Conservation (phyloP, 30 jellyfish, hydroid and myxozoan species). For the Aurelia sp. region DNA sequence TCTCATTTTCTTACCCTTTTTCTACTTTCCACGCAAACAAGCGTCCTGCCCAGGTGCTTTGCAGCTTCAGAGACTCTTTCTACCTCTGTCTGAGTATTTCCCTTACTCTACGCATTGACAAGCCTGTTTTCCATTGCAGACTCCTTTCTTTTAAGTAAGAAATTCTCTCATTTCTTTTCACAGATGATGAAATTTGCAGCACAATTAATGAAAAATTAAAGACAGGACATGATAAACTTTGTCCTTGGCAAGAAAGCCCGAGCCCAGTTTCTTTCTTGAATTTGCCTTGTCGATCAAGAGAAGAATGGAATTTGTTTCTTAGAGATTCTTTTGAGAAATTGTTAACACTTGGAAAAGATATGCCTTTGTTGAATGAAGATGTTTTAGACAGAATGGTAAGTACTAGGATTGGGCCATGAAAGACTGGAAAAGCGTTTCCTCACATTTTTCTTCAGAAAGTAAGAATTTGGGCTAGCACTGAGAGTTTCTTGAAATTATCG, state of each 20-base stretch:
- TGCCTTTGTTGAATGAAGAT: constrained; percentile 94
- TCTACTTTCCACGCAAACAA: too few species aligned
- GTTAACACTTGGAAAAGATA: constrained; percentile 73
- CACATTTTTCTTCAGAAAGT: too few species aligned
- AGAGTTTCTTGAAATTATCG: too few species aligned
- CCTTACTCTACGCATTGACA: too few species aligned
- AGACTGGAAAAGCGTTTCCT: too few species aligned
- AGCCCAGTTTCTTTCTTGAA: constrained; percentile 81
- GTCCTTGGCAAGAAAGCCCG: constrained; percentile 98
- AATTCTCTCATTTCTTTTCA: not conserved
- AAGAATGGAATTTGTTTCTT: constrained; percentile 80
- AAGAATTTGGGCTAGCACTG: too few species aligned
- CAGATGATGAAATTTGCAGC: constrained; percentile 79
- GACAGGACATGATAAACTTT: constrained; percentile 87
- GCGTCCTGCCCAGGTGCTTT: too few species aligned
- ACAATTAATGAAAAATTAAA: constrained; percentile 59
- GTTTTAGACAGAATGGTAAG: constrained; percentile 90
- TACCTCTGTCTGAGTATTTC: too few species aligned
- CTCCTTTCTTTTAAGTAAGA: too few species aligned
- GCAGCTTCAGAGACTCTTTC: too few species aligned
- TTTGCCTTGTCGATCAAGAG: constrained; percentile 78
- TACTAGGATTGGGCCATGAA: not conserved
- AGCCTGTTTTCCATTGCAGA: too few species aligned
- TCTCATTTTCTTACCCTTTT: too few species aligned
- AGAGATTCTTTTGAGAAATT: constrained; percentile 66